Percentiles rank a stretch among this genome's conserved stretches.
Conservation (phyloP, 2,888 invertebrate species). For the Xestia xanthographa region DNA sequence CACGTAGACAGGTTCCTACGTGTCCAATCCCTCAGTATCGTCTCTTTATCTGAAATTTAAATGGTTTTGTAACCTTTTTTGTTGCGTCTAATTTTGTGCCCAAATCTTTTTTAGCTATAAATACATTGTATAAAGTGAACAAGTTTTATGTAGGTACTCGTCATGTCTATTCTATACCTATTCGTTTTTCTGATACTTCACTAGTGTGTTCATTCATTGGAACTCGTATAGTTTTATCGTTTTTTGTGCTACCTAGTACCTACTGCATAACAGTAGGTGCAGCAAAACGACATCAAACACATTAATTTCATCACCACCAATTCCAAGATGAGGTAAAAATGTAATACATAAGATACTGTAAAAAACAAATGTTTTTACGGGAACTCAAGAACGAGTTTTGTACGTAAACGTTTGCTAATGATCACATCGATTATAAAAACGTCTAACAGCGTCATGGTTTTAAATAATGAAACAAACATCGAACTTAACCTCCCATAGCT, state of each 20-base stretch:
- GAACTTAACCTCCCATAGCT: too few relatives aligned
- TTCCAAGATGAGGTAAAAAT: background rate
- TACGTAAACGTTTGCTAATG: constrained; percentile 3
- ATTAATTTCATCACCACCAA: background rate
- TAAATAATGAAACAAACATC: constrained; percentile 6
- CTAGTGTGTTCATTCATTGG: constrained; percentile 41
- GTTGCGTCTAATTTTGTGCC: constrained; percentile 4
- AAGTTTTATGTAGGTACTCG: background rate
- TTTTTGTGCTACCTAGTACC: background rate
- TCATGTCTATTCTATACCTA: background rate
- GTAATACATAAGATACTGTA: background rate
- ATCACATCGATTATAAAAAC: constrained; percentile 7
- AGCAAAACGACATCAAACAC: constrained; percentile 6
- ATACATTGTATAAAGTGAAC: background rate
- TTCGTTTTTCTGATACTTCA: constrained; percentile 23
- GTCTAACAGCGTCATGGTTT: constrained; percentile 10
- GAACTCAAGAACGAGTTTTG: background rate
- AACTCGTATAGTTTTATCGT: constrained; percentile 34
- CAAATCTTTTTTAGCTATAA: background rate
- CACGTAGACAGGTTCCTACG: constrained; percentile 51
- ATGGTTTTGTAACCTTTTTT: constrained; percentile 33
- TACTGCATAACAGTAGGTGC: background rate
- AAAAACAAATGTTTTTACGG: background rate
- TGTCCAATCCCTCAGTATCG: constrained; percentile 36
- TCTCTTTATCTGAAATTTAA: constrained; percentile 25